Conservation (phyloP, 2,888 invertebrate genomes). For the Zootermopsis nevadensis region DNA sequence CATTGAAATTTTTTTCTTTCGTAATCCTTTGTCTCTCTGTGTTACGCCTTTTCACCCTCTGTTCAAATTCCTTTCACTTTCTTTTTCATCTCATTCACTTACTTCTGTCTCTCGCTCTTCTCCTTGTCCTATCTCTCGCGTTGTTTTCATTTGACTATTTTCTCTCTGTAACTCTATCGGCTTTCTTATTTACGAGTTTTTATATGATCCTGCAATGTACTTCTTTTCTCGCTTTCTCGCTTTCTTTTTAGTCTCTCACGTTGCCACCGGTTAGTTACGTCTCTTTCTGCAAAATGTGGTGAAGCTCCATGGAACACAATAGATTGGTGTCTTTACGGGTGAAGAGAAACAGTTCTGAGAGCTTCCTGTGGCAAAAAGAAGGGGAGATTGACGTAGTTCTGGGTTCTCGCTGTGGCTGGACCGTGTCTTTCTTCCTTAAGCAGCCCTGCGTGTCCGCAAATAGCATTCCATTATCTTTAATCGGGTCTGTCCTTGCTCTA, state of each 20-base stretch:
- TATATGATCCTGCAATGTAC: background rate
- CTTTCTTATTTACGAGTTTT: background rate
- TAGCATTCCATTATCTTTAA: too few species aligned
- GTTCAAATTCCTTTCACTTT: too few species aligned
- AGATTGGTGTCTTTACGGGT: constrained; percentile 10
- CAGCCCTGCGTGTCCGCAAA: too few species aligned
- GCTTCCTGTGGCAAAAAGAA: background rate
- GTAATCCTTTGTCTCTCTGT: too few species aligned
- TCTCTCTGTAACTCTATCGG: background rate
- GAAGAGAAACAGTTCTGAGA: background rate
- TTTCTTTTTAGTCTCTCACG: background rate
- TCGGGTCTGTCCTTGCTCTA: too few species aligned
- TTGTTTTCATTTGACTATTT: background rate
- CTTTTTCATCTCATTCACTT: too few species aligned
- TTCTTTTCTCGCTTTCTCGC: background rate
- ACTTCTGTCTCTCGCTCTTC: too few species aligned
- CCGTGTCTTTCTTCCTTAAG: too few species aligned
- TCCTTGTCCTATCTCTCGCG: background rate
- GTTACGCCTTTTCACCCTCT: too few species aligned
- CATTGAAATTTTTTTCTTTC: too few species aligned
- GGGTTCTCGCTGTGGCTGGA: background rate
- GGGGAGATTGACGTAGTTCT: background rate
- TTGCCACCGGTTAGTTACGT: too few species aligned
- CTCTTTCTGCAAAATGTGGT: background rate
- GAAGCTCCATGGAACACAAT: constrained; percentile 3